phyloP scores from a whole-genome alignment of 2,797 vertebrate species.

The Lepus oiostolus region DNA sequence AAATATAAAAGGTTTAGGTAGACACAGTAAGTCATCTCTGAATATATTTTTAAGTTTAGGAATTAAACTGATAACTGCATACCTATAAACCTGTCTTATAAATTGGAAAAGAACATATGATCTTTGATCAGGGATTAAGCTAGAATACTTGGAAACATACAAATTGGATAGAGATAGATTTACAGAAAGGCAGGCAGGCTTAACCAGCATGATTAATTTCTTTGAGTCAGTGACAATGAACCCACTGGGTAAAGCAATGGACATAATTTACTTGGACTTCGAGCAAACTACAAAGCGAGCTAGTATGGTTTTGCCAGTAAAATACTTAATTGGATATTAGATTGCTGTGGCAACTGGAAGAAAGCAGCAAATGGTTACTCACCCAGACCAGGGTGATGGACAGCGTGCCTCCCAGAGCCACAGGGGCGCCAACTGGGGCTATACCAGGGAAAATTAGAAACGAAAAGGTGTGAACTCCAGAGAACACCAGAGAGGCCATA shows the following conservation, averaged over 20 bases:
- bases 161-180: slow-evolving; percentile 69
- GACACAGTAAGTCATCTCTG: neutral
- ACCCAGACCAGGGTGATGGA: neutral
- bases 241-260: slow-evolving; percentile 63
- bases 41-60: slow-evolving; percentile 43
- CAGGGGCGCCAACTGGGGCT: too few species aligned
- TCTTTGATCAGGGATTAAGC: slow-evolving; percentile 67
- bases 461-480: neutral
- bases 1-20: neutral
- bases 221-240: slow-evolving; percentile 71
- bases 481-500: neutral
- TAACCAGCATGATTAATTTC: slow-evolving; percentile 78
- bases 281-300: slow-evolving; percentile 60
- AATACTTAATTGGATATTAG: slow-evolving; percentile 69
- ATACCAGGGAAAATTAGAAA: slow-evolving; percentile 7
- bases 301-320: slow-evolving; percentile 61
- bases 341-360: slow-evolving; percentile 49
- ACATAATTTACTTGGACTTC: slow-evolving; percentile 64
- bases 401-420: neutral
- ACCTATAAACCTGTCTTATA: slow-evolving; percentile 40
- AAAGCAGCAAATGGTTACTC: neutral
- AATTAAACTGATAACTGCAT: slow-evolving; percentile 40
- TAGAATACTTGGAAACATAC: slow-evolving; percentile 67
- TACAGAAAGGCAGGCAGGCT: slow-evolving; percentile 66
- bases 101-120: slow-evolving; percentile 56